phyloP scores from a whole-genome alignment of 2,888 invertebrate genomes.

The Drosophila histrio region DNA sequence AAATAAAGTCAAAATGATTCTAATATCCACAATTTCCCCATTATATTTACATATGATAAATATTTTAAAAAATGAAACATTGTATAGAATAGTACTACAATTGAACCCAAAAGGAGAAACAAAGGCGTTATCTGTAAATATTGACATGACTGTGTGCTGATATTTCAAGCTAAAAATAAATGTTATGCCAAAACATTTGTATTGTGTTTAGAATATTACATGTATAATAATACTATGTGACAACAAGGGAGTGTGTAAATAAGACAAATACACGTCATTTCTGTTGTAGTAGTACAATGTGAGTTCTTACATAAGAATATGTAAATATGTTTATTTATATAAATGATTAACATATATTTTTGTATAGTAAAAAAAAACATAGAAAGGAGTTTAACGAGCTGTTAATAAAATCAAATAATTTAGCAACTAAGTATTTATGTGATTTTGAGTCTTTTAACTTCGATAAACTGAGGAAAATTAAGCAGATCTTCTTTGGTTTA shows the following conservation, averaged over 20 bases:
- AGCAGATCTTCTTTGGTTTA: too few species aligned
- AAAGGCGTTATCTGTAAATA: constrained; percentile 34
- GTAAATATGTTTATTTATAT: background rate
- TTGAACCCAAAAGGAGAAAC: constrained; percentile 9
- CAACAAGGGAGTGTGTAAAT: constrained; percentile 41
- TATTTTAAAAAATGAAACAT: background rate
- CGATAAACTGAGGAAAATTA: too few species aligned
- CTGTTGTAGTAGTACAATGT: constrained; percentile 1
- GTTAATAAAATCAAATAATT: background rate
- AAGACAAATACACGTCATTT: constrained; percentile 22
- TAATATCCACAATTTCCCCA: background rate
- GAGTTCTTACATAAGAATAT: constrained; percentile 1
- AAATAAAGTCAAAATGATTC: background rate
- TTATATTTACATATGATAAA: constrained; percentile 2
- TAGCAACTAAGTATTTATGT: too few species aligned
- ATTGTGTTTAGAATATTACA: constrained; percentile 45
- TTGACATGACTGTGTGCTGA: constrained; percentile 25
- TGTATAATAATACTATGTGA: constrained; percentile 16
- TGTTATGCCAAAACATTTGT: constrained; percentile 30
- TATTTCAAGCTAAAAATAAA: constrained; percentile 39
- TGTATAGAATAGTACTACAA: constrained; percentile 15
- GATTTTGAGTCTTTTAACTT: too few species aligned
- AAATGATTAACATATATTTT: background rate
- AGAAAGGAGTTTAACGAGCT: background rate
- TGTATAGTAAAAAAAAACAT: background rate